phyloP scores from a whole-genome alignment of 2,113 vertebrate genomes.

The Tricholaema leucomelas region DNA sequence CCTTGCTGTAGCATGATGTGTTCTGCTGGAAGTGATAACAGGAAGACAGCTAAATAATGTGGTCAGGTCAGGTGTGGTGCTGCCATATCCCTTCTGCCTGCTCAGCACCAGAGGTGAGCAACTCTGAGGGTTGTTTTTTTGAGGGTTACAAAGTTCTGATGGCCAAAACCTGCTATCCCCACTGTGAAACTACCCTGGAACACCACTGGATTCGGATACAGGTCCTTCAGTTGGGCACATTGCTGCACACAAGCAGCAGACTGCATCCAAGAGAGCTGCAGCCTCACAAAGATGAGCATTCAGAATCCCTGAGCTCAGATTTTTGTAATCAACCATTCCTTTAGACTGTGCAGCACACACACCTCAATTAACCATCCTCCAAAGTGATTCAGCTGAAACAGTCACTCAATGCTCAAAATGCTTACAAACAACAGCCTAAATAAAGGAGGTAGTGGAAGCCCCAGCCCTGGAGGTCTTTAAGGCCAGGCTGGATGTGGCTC shows the following conservation, averaged over 20 bases:
- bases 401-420: background rate
- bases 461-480: no score
- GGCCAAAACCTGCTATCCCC: background rate
- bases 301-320: background rate
- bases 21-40: background rate
- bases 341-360: background rate
- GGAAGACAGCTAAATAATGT: background rate
- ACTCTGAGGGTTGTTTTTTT: background rate
- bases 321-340: conserved; percentile 1
- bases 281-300: background rate
- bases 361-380: background rate
- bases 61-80: background rate
- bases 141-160: background rate
- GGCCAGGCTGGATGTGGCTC: no score
- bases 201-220: rapidly evolving
- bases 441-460: no score
- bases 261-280: background rate
- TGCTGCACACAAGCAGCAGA: background rate
- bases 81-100: rapidly evolving
- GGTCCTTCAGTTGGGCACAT: background rate
- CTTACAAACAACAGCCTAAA: background rate
- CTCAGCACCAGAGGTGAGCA: background rate
- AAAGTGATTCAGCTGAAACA: background rate
- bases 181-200: background rate
- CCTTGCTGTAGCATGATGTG: background rate